phyloP scores from a whole-genome alignment of 2,113 vertebrate species.

The Heliornis fulica region DNA sequence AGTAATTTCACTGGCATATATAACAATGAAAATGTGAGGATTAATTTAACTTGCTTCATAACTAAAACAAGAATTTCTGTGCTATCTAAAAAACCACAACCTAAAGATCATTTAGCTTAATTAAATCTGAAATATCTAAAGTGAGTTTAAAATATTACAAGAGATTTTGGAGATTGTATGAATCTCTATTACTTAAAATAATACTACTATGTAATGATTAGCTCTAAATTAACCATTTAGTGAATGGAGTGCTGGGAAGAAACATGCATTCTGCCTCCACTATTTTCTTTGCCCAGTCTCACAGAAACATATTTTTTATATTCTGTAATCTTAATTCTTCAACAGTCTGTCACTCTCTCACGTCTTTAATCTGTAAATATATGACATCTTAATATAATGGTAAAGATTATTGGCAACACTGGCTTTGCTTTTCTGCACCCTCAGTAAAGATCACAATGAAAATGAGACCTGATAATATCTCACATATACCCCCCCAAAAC shows the following conservation, averaged over 20 bases:
- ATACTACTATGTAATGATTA: neutral
- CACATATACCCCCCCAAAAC: neutral
- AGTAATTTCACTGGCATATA: neutral
- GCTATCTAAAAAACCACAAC: neutral
- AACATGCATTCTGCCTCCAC: neutral
- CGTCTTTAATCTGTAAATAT: neutral
- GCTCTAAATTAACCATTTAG: neutral
- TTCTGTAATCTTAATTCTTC: neutral
- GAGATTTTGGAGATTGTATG: neutral
- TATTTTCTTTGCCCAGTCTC: neutral
- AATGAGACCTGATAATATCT: neutral
- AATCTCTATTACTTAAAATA: neutral
- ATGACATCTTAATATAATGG: neutral
- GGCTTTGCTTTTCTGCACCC: neutral
- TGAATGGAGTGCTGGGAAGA: neutral
- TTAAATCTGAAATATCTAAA: neutral
- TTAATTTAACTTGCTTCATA: neutral
- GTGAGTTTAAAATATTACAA: neutral
- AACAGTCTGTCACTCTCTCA: neutral
- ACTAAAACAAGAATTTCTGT: neutral
- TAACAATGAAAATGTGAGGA: neutral
- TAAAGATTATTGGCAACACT: neutral
- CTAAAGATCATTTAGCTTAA: neutral
- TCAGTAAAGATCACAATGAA: neutral
- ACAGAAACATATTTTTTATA: neutral